Base-by-base conservation (phyloP, 2,797 vertebrate species). In the Avahi laniger region DNA sequence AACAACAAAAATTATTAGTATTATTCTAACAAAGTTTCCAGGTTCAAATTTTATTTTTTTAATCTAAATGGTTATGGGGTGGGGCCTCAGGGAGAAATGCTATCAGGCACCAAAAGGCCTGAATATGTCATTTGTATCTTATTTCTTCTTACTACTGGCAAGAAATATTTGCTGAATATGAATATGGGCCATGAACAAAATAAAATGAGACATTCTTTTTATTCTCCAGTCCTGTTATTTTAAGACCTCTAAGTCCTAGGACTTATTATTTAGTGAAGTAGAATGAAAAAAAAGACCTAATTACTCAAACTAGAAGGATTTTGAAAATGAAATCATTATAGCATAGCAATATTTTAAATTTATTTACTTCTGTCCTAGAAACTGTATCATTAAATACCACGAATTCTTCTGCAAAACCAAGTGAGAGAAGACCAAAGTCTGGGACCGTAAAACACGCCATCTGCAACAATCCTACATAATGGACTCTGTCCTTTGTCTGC, bases 11-110 rank as follows among this genome's bases (percentile, higher is more conserved):
- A 69, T 13, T 79, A 63, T 30, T 1, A 11, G 38, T 67, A 94
- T 85, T 91, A 57, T 33, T 79, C 43, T 76, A 52, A 81, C n/a
- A 43, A 79, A 95, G 35, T 54, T 83, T 93, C 89, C 69, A 95
- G 86, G 73, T 46, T 65, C 26, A 78, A 79, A 85, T 43, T 85
- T 46, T 52, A 67, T 69, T 63, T 85, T 91, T 91, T n/a, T 35
- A 85, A 88, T 84, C 33, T 41, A 17, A 91, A 46, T 18, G 41
- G 35, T 54, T 9, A 41, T 7, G 15, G 33, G 59, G 38, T 28
- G 52, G n/a, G 72, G 59, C 52, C 1, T 2, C 8, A 4, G 65
- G 13, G 12, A 48, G 63, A 41, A 75, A n/a, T 11, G 54, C 54
- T 48, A 30, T 69, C 69, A 72, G 28, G 48, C 2, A 48, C 7